Evolutionary conservation across 2,888 invertebrate genomes (phyloP), one percentile per base, ranked within the genome.

Genomic region (Hypsopygia costalis): DNA sequence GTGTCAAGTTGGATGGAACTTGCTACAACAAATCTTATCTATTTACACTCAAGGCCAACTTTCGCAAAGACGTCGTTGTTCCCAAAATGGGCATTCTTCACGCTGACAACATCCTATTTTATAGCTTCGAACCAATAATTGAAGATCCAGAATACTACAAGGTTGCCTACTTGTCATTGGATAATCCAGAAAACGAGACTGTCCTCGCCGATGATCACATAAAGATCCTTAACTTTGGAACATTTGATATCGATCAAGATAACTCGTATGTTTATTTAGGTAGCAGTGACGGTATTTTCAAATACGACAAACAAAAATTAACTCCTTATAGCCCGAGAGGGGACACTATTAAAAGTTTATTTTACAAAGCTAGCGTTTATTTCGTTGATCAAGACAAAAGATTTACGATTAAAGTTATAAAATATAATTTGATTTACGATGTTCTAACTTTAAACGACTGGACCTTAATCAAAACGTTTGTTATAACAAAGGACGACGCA

Each of bases 161-260:
- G 62, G 67, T 76, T 8, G 86, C 73, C 0, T 86, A 75, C 36
- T 65, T 82, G 0, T 65, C 65, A 46, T 47, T 88, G 16, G 76
- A 78, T 1, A 41, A 59, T n/a, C 62, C 59, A 0, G 49, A 40
- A 0, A 46, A 52, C 9, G 34, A 43, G 3, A 75, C 74, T 1
- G 51, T 76, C 1, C 62, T 85, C 5, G 47, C 51, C 1, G 67
- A 67, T 4, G 59, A 54, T 0, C 55, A 60, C 8, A 61, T 63
- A 4, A 41, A 59, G 8, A 49, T 62, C 3, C 62, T 76, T 33
- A 86, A 88, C 45, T 81, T 88, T 11, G 77, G 76, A 0, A 70
- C 78, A 1, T 85, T 88, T 25, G 82, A 77, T 44, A 67, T 87
- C 1, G 83, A 86, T 42, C 85, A 86, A 48, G 65, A 64, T 0